These are phyloP conservation scores for Gandaritis pyraliata DNA, from an alignment of 2,888 invertebrate species.

Conservation along the genomic window DNA sequence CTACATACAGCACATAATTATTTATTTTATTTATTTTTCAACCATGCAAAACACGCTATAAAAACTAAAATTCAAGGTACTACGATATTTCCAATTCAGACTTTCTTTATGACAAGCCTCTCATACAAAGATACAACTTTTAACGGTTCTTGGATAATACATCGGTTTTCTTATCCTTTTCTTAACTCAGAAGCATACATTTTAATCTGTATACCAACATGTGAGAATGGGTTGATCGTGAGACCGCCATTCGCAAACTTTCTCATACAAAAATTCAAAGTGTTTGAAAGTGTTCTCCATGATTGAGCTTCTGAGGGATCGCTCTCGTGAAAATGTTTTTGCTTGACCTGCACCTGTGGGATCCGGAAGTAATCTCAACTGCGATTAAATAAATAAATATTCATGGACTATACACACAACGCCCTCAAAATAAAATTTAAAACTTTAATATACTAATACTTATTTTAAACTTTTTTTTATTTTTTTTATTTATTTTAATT, in stretches of 20 bases:
- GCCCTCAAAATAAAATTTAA: too few relatives aligned
- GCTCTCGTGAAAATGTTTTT: slow-evolving; percentile 34
- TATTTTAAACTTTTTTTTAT: too few relatives aligned
- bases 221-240: slow-evolving; percentile 50
- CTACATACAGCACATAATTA: too few relatives aligned
- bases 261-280: slow-evolving; percentile 58
- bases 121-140: not conserved
- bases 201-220: slow-evolving; percentile 24
- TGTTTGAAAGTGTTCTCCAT: slow-evolving; percentile 43
- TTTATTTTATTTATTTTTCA: too few relatives aligned
- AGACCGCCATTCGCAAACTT: slow-evolving; percentile 55
- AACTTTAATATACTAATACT: too few relatives aligned
- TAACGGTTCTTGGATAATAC: slow-evolving; percentile 11
- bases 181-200: slow-evolving; percentile 23
- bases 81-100: too few relatives aligned
- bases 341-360: slow-evolving; percentile 37
- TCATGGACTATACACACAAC: too few relatives aligned
- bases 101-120: too few relatives aligned
- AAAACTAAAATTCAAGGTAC: too few relatives aligned
- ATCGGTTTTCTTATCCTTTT: slow-evolving; percentile 6
- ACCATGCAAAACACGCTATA: too few relatives aligned
- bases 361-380: slow-evolving; percentile 41
- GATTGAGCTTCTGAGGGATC: slow-evolving; percentile 49
- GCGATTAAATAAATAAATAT: too few relatives aligned
- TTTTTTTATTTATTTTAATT: too few relatives aligned